Conservation (phyloP, 2,888 invertebrate species). For the Harpagoxenus sublaevis region DNA sequence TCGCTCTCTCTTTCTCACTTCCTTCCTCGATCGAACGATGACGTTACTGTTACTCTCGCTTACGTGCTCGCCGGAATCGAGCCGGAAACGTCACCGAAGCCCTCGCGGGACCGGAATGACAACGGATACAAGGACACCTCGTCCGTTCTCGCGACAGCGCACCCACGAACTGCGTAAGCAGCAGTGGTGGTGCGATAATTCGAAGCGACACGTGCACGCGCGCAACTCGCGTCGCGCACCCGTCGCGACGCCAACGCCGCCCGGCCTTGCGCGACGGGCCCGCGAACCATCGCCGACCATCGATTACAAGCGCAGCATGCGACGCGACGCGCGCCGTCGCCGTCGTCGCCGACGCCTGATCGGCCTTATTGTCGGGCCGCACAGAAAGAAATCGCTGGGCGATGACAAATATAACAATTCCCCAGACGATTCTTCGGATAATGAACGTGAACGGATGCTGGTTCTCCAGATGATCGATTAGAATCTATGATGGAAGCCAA, state of each 20-base stretch:
- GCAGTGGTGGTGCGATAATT: not conserved
- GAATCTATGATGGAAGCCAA: not conserved
- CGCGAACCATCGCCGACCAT: not conserved
- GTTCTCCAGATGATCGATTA: not conserved
- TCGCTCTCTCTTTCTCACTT: conserved; percentile 13
- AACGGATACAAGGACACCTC: conserved; percentile 59
- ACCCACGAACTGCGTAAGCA: conserved; percentile 78
- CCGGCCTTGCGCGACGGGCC: conserved; percentile 32
- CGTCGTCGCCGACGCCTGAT: not conserved
- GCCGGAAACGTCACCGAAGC: conserved; percentile 67
- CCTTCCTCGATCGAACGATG: conserved; percentile 23
- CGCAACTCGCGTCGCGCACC: conserved; percentile 57
- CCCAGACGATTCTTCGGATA: not conserved
- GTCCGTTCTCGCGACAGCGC: conserved; percentile 78
- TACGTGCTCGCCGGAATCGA: conserved; percentile 4
- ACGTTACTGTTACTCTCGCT: conserved; percentile 4
- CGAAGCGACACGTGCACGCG: conserved; percentile 55
- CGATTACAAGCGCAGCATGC: conserved; percentile 27
- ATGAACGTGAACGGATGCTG: not conserved
- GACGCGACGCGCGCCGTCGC: not conserved
- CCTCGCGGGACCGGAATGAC: conserved; percentile 70
- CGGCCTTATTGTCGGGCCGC: not conserved
- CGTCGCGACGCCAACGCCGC: not conserved
- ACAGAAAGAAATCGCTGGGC: not conserved
- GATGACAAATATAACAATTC: not conserved